Evolutionary conservation across 30 jellyfish, hydroid and myxozoan genomes (phyloP), one percentile per base, ranked within the genome.

Genomic region (Aurelia aurita complex sp. Pacific): DNA sequence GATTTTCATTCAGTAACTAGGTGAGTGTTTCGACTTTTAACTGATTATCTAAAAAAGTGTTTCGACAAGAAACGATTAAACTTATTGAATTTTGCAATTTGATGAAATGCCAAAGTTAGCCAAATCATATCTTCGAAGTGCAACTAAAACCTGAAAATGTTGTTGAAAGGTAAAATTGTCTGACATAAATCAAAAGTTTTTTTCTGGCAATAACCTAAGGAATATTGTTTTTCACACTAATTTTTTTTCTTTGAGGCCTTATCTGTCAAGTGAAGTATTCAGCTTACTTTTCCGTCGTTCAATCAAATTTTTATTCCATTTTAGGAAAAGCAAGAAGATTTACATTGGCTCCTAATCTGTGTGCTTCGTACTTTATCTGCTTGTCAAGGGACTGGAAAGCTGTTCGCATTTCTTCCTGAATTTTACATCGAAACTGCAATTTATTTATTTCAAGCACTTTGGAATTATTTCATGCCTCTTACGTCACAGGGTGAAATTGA

Each of bases 381-480:
- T 4, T 79, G 97, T 2, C 94, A 91, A 51, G 65, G 40, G 6
- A 77, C 96, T 66, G 96, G 98, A 34, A 91, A 85, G 40, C 77
- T 91, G 34, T 91, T 77, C 32, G 98, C 88, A 17, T 91, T 91
- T 64, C 83, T 91, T 73, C 98, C 98, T 1, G 98, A 91, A 70
- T 91, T 91, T 53, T 91, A 91, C 64, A 85, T 91, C 65, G 98
- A 91, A 68, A 85, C 91, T 32, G 96, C 97, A 42, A 91, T 91
- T 12, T 91, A 85, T 63, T 77, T 91, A 51, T 91, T 91, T 71
- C 98, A 91, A 74, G 98, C 98, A 15, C 79, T 91, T 66, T 91
- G 98, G 98, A 91, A 91, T 61, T 91, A 85, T 75, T 91, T 91
- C 79, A 65, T 91, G 88, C 98, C 98, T 16, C 79, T 91, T 75